Base-by-base conservation (phyloP, 92 coral and sea anemone species). In the Pocillopora meandrina region DNA sequence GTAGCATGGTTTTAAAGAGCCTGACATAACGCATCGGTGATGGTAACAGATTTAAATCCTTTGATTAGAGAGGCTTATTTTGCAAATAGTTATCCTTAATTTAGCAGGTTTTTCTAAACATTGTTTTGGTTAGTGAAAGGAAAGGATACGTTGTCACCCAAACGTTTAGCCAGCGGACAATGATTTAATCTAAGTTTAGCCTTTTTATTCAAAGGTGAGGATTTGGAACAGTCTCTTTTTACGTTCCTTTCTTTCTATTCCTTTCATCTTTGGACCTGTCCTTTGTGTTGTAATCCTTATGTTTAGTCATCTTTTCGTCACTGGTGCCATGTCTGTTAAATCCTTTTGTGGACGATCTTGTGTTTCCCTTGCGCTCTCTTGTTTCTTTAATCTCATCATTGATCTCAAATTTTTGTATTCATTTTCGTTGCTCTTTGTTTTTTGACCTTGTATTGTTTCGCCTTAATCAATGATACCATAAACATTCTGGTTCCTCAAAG, bases 341-440 rank as follows among this genome's bases (percentile, higher is more conserved):
- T 74, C 74, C 73, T 31, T 83, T 75, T 83, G 86, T 64, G n/a
- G 35, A 60, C 52, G n/a, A 59, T 73, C 62, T 49, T 72, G 18
- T 74, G 84, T 70, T 80, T 9, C 66, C 57, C 33, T 47, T 70
- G 31, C 69, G 65, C 56, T 83, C 73, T 55, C 80, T 83, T 74
- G 80, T 62, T 74, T 75, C 78, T 19, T 65, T 73, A 83, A 83
- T 83, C 72, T 73, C 74, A 74, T 64, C 80, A 83, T 83, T 61
- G 79, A 83, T 74, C 72, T 12, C 68, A 64, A 16, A 63, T 74
- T 74, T 73, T 73, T 61, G 75, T 52, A 19, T 74, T 83, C 78
- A 23, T 83, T 73, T 31, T 56, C 18, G 47, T 36, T 62, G 26
- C 19, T 23, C 79, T 74, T 74, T 74, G 79, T 83, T 74, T 47